These are phyloP conservation scores for Ypsolopha sequella DNA, from an alignment of 2,888 invertebrate genomes.

Conservation along the genomic window DNA sequence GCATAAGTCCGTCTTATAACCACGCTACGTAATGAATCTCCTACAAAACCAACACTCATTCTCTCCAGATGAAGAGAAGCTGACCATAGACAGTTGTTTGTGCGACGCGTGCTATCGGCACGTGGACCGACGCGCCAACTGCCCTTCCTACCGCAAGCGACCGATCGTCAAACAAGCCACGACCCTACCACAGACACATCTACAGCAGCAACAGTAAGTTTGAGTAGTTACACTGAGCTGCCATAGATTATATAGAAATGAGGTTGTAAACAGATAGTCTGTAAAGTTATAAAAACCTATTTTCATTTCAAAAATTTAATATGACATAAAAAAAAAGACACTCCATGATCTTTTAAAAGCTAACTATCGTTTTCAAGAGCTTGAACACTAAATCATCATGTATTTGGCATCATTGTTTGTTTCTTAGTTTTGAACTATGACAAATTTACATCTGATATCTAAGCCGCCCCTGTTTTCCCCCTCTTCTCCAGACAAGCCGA, in stretches of 20 bases:
- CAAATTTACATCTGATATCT: no score
- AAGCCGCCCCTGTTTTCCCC: neutral
- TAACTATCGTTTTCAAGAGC: no score
- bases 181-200: neutral
- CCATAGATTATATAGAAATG: neutral
- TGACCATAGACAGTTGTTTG: conserved; percentile 86
- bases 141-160: conserved; percentile 75
- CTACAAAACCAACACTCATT: neutral
- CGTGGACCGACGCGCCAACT: conserved; percentile 85
- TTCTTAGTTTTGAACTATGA: no score
- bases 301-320: neutral
- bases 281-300: neutral
- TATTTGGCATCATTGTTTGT: no score
- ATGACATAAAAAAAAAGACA: no score
- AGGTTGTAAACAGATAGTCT: neutral
- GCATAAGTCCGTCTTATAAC: no score
- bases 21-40: no score
- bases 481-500: conserved; percentile 15
- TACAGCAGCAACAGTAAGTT: conserved; percentile 2
- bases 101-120: conserved; percentile 91
- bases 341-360: no score
- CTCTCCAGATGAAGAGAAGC: conserved; percentile 79
- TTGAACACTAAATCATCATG: no score
- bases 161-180: conserved; percentile 29
- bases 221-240: neutral